These are phyloP conservation scores for Sanderia malayensis DNA, from an alignment of 30 jellyfish, hydroid and myxozoan genomes.

Conservation along the genomic window DNA sequence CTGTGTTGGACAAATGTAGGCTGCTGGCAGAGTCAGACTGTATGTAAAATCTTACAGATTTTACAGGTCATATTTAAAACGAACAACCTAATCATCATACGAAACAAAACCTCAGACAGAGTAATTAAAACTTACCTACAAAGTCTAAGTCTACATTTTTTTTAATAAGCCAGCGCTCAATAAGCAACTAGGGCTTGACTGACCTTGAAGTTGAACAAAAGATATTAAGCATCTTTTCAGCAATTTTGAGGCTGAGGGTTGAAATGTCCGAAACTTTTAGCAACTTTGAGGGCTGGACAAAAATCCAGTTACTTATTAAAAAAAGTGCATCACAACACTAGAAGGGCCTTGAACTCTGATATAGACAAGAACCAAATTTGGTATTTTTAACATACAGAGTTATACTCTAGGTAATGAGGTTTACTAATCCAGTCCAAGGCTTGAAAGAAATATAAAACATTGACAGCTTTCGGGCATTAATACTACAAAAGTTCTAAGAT, in stretches of 20 bases:
- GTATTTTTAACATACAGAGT: background rate
- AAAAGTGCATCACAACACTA: background rate
- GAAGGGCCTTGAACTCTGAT: constrained; percentile 1
- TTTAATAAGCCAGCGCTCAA: background rate
- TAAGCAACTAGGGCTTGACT: constrained; percentile 1
- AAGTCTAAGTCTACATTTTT: background rate
- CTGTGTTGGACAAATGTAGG: background rate
- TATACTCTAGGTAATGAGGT: background rate
- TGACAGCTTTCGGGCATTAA: background rate
- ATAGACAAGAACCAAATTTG: background rate
- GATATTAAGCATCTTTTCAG: background rate
- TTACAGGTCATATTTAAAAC: background rate
- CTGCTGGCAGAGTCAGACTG: background rate
- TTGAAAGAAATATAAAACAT: background rate
- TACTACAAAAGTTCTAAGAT: background rate
- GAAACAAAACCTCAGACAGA: background rate
- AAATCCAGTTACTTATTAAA: background rate
- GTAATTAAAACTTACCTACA: background rate
- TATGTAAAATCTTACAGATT: background rate
- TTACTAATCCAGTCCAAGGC: background rate
- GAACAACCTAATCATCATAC: background rate
- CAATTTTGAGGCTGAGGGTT: background rate
- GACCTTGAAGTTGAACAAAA: background rate
- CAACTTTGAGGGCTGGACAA: constrained; percentile 3
- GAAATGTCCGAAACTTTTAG: background rate